Base-by-base conservation (phyloP, 2,113 vertebrate species). In the Stercorarius parasiticus region DNA sequence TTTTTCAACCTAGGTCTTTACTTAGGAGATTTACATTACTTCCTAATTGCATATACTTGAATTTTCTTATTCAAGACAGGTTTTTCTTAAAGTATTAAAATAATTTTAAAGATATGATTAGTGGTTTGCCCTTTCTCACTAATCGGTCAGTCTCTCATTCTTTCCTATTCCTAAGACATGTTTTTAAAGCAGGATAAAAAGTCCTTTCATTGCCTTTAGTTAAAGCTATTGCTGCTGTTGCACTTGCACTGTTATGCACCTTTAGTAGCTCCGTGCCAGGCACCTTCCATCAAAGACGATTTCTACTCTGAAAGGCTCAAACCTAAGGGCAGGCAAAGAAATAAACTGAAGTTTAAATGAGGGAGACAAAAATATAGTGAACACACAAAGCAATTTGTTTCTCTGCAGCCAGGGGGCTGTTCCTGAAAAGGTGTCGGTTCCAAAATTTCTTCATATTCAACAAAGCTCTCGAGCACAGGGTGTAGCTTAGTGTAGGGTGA, bases 241-340 rank as follows among this genome's bases (percentile, higher is more conserved):
- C 21, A n/a, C 40, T 95, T 86, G 76, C 40, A 62, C 18, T 50
- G 15, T 15, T 77, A 25, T 52, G 59, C n/a, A 83, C 42, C 53
- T 82, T 56, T 14, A 85, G 82, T 29, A 85, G 34, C 40, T 82
- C 53, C 80, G 47, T 64, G 64, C 64, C 61, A 90, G 18, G 76
- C 30, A 73, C 42, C 53, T 93, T 70, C 50, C 74, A 74, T 66
- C 49, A 40, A 88, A 92, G 26, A 50, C 6, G 42, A 62, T 94
- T 74, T 81, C 66, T 73, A 4, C 32, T 90, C 85, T 73, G 45
- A 69, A 95, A 88, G n/a, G 40, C 66, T 94, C 71, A 86, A 85
- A 83, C 85, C 79, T 70, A 77, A 92, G 90, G 91, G 88, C 79
- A 94, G 56, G 69, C 56, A 94, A 83, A 94, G 91, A 95, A 96